Percentiles rank a stretch among this genome's conserved stretches.
Conservation (phyloP, 1,140 invertebrate genomes). For the Hormaphis cornu region DNA sequence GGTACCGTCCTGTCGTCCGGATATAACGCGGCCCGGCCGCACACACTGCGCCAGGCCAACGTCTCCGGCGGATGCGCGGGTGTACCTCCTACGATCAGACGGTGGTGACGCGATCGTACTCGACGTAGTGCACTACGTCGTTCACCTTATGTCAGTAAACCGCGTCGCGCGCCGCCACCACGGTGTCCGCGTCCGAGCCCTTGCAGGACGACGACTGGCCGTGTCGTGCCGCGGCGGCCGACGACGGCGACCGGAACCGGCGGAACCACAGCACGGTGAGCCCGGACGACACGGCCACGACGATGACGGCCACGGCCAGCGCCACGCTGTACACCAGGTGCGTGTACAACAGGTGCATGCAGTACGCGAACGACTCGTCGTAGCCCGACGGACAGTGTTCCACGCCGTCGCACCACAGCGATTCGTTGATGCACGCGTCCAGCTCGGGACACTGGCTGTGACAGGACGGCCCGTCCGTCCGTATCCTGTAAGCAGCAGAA, state of each 20-base stretch:
- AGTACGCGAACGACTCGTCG: slow-evolving; percentile 72
- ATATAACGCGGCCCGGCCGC: no score
- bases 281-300: slow-evolving; percentile 18
- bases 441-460: slow-evolving; percentile 71
- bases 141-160: slow-evolving; percentile 82
- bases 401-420: slow-evolving; percentile 80
- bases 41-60: no score
- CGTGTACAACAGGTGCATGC: slow-evolving; percentile 54
- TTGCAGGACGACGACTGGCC: not conserved
- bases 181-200: slow-evolving; percentile 37
- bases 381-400: slow-evolving; percentile 72
- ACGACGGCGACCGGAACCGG: not conserved
- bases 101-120: slow-evolving; percentile 77
- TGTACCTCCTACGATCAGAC: slow-evolving; percentile 53
- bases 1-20: no score
- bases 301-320: slow-evolving; percentile 40
- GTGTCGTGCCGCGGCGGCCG: not conserved
- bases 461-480: slow-evolving; percentile 48
- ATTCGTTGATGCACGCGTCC: slow-evolving; percentile 75
- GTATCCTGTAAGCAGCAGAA: not conserved
- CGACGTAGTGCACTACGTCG: slow-evolving; percentile 82
- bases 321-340: slow-evolving; percentile 58
- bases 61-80: not conserved
- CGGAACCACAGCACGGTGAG: slow-evolving; percentile 15
- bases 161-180: slow-evolving; percentile 49